phyloP scores from a whole-genome alignment of 2,888 invertebrate species.

The Chalcis sispes region DNA sequence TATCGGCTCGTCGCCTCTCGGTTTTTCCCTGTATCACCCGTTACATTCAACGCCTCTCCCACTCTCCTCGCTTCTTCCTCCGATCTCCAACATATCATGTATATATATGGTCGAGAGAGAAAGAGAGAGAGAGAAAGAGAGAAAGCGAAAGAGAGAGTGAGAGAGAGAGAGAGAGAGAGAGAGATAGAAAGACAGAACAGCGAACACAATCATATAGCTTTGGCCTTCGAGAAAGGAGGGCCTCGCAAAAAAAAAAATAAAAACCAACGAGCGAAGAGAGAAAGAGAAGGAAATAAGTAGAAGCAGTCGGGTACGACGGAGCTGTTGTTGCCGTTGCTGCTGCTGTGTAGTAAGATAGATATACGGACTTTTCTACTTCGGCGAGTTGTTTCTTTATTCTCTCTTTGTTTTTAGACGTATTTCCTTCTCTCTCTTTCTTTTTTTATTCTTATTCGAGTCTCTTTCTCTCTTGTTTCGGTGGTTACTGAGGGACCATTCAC shows the following conservation, averaged over 20 bases:
- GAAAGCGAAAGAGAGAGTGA: background rate
- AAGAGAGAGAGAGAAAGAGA: slow-evolving; percentile 16
- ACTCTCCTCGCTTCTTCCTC: background rate
- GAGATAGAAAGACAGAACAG: no score
- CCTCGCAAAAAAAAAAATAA: no score
- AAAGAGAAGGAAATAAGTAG: background rate
- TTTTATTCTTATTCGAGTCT: background rate
- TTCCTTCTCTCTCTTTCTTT: slow-evolving; percentile 11
- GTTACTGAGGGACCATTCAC: slow-evolving; percentile 36
- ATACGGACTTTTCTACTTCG: slow-evolving; percentile 33
- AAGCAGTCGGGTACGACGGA: background rate
- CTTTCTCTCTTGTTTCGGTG: slow-evolving; percentile 33
- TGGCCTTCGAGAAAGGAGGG: slow-evolving; percentile 1
- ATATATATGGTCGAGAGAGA: background rate
- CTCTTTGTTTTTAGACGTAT: slow-evolving; percentile 38
- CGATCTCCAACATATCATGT: slow-evolving; percentile 13
- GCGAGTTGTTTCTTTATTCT: background rate
- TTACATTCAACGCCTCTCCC: slow-evolving; percentile 52
- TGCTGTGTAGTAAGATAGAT: slow-evolving; percentile 13
- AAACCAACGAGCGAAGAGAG: background rate
- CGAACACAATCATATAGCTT: no score
- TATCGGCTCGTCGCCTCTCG: slow-evolving; percentile 13
- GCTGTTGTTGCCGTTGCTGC: background rate
- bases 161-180: background rate
- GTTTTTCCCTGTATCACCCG: slow-evolving; percentile 60